Base-by-base conservation (phyloP, 2,888 invertebrate species). In the Ennomos quercinarius region DNA sequence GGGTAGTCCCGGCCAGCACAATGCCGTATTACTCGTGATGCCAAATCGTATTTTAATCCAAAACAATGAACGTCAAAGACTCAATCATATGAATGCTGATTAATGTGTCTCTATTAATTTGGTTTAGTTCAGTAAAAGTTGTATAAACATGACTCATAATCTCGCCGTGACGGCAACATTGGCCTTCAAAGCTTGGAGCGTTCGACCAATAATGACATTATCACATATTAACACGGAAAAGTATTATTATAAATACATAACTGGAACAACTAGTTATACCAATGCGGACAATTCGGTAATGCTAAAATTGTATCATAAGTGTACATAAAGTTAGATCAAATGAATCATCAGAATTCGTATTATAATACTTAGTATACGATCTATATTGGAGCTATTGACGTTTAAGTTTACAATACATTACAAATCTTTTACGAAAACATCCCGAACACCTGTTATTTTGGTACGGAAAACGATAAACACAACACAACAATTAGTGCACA, bases 361-460 rank as follows among this genome's bases (percentile, higher is more conserved):
- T 49, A 6, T 17, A 17, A 4, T 17, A 17, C 4, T 17, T 17
- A 17, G 17, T 17, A 17, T 17, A 40, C 58, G 63, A 54, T 65
- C 65, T 56, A 52, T 59, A 63, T 65, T 65, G 56, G 60, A 67
- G 48, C 59, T 61, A 65, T 60, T 65, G 63, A 62, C 60, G 65
- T 60, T 55, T 40, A 49, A 48, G 53, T 57, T 44, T 63, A 60
- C 51, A 57, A 63, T 50, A 63, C 54, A 49, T 51, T 51, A 59
- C 54, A 52, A 49, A 62, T 53, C 49, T 49, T 47, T 52, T 38
- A 48, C 52, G 51, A 46, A 50, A 63, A 64, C 63, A 63, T 56
- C 45, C 45, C 35, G 37, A 60, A 66, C 68, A 64, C 57, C 61
- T 68, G 64, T 59, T 63, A 57, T 60, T 52, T 55, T 60, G 41